Evolutionary conservation across 2,113 vertebrate species (phyloP).

Genomic region (sheep (Ovis aries)): ARS-UI_Ramb_v3.0 NC_056056.1:161798001-161798500

Average conservation of each 20-base stretch:
- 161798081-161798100: neutral
- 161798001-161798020: neutral
- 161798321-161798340: neutral
- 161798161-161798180: neutral
- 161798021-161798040: slow-evolving; percentile 29
- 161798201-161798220: neutral
- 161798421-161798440: neutral
- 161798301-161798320: neutral
- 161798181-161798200: neutral
- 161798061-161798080: neutral
- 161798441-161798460: neutral
- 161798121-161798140: neutral
- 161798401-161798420: neutral
- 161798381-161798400: neutral
- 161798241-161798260: neutral
- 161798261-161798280: neutral
- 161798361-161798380: neutral
- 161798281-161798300: neutral
- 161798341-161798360: neutral
- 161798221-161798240: neutral
- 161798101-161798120: neutral
- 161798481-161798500: neutral
- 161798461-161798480: neutral
- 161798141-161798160: neutral
- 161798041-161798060: neutral